Evolutionary conservation across 2,888 invertebrate species (phyloP), one percentile per base, ranked within the genome.

Genomic region (Lepidochrysops patricia): DNA sequence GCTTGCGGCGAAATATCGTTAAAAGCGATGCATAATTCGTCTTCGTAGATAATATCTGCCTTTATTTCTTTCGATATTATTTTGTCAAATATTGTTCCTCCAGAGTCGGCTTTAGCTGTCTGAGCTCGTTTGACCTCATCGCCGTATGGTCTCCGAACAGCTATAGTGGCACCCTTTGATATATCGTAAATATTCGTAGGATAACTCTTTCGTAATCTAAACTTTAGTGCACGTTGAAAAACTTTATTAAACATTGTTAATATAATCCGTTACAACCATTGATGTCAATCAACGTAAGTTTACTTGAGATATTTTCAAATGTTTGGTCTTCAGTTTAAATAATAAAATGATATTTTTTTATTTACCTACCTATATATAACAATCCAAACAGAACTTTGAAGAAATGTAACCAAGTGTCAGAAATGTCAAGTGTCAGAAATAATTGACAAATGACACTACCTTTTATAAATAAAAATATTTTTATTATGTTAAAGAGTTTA

Each of bases 31-130:
- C 95, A 94, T 72, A 91, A 77, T 0, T 96, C 94, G 82, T 96
- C 96, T 76, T 96, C 96, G 76, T 93, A 94, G 66, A 96, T 92
- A 57, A 96, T 93, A 70, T 95, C 94, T 0, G 96, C 95, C 62
- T 94, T 94, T 59, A 96, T 93, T 78, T 94, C 92, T 72, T 93
- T 94, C 0, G 93, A 91, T 61, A 96, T 91, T 59, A 96, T 96
- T 72, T 84, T 87, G 70, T 93, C 94, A 79, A 96, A 96, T 65
- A 96, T 93, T 0, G 95, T 96, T 60, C 84, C 80, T 0, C 80
- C 83, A 64, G 82, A 77, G 59, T 75, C 65, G 1, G 80, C 75
- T 65, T 80, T 82, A 15, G 82, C 81, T 1, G 78, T 75, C 60
- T 85, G 83, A 9, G 89, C 84, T 23, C 77, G 76, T 35, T 81